Base-by-base conservation (phyloP, 2,888 invertebrate genomes). In the Drosophila borborema region DNA sequence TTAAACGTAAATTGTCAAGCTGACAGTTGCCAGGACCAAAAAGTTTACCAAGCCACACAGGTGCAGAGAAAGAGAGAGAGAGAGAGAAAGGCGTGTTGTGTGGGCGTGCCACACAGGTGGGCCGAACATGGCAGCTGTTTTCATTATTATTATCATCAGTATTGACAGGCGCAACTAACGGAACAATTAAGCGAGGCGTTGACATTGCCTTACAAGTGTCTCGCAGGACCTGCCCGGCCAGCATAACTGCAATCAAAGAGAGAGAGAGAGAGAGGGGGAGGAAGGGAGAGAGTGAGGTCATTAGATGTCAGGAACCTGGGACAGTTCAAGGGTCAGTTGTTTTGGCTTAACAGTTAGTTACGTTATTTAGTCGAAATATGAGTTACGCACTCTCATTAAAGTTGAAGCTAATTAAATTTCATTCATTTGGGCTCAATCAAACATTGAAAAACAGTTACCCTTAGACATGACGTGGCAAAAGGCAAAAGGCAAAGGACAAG, bases 131-230 rank as follows among this genome's bases (percentile, higher is more conserved):
- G 79, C 88, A 86, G 85, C 86, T 87, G 88, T 74, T 79, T 86
- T 87, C 86, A 85, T 86, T 88, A 83, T 83, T 86, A 83, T 86
- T 86, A 55, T 41, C 40, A 55, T 28, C 40, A 81, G 75, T 88
- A 86, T 86, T 82, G 86, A 86, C 86, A 85, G 87, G 81, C 74
- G 69, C 74, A 68, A 72, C 87, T 77, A 87, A 85, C 81, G 72
- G 85, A 67, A 81, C 81, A 79, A 85, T 85, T 85, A 86, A 66
- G 67, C 72, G 77, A 86, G 80, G 86, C 82, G 86, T 86, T 86
- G 86, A 86, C 86, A 74, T 77, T 77, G 48, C 64, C 86, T 74
- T 77, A 64, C 80, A 81, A 74, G 71, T 69, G 76, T 84, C 87
- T 80, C 86, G 20, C 68, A 23, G 82, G 80, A 72, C 54, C 49